Evolutionary conservation across 2,888 invertebrate species (phyloP), one percentile per base, ranked within the genome.

Genomic region (Lissocephala sabroskyi): DNA sequence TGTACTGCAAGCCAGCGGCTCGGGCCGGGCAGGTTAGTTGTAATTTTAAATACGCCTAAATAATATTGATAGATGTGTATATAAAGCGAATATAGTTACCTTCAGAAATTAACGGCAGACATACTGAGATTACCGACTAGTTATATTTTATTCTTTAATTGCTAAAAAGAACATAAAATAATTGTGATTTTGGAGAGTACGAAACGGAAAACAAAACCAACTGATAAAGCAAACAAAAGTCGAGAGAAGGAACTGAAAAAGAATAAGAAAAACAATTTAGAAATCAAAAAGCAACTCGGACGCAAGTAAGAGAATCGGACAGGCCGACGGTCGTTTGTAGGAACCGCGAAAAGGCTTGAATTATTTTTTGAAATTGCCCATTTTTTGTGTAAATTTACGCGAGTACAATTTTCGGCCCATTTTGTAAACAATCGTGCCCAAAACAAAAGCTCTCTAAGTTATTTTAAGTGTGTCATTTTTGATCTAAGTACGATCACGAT

Each of bases 151-250:
- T 68, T 76, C 66, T 68, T 74, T 65, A 77, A 65, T 76, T 73
- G 60, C 63, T 68, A 19, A 17, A 23, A 13, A 48, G 29, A 30
- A 18, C 33, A 19, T 9, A 10, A 44, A 75, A 70, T 81, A 67
- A 79, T 70, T 78, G 79, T 80, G 79, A 79, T 80, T 79, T n/a
- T 67, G 79, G 79, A 79, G 66, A 79, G 74, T 75, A 74, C 63
- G 73, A 80, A 68, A 59, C 48, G 33, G 37, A 26, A 39, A 57
- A 54, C 11, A 28, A 44, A 37, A 30, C 29, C 6, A 61, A 61
- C 52, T 59, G 41, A 52, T 52, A 62, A 66, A 61, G 53, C 60
- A 56, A 54, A 57, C 37, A 57, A 65, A 56, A 57, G 49, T 28
- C n/a, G n/a, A n/a, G 36, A 41, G 50, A 54, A 35, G 70, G 66